Conservation (phyloP, 2,113 vertebrate genomes). For the Notothenia rossii region DNA sequence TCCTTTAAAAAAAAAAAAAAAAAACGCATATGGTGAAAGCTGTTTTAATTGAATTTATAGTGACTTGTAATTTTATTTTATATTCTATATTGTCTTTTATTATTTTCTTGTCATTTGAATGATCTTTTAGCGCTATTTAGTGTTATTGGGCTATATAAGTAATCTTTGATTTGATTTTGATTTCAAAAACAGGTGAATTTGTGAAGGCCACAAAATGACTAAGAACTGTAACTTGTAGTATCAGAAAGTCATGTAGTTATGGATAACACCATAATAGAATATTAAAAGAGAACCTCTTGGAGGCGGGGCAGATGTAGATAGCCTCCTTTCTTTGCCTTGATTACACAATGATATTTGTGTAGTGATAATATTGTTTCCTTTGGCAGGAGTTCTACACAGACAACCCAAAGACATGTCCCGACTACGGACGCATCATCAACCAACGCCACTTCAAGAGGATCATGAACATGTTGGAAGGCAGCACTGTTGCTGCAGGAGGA, state of each 20-base stretch:
- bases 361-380: neutral
- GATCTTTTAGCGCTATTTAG: too few species aligned
- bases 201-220: neutral
- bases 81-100: too few species aligned
- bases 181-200: too few species aligned
- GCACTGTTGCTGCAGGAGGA: slow-evolving; percentile 88
- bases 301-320: too few species aligned
- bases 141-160: too few species aligned
- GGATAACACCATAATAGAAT: neutral
- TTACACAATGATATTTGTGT: neutral
- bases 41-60: too few species aligned
- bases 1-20: too few species aligned
- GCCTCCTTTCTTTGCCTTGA: too few species aligned
- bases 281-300: neutral
- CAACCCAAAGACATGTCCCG: slow-evolving; percentile 87
- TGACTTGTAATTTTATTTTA: neutral
- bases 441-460: slow-evolving; percentile 91
- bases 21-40: too few species aligned
- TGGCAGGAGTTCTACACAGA: slow-evolving; percentile 94
- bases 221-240: neutral
- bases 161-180: too few species aligned
- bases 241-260: neutral
- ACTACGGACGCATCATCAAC: slow-evolving; percentile 93
- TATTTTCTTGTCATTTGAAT: too few species aligned
- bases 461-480: slow-evolving; percentile 86